These are phyloP conservation scores for Phengaris alcon DNA, from an alignment of 2,888 invertebrate genomes.

Conservation along the genomic window DNA sequence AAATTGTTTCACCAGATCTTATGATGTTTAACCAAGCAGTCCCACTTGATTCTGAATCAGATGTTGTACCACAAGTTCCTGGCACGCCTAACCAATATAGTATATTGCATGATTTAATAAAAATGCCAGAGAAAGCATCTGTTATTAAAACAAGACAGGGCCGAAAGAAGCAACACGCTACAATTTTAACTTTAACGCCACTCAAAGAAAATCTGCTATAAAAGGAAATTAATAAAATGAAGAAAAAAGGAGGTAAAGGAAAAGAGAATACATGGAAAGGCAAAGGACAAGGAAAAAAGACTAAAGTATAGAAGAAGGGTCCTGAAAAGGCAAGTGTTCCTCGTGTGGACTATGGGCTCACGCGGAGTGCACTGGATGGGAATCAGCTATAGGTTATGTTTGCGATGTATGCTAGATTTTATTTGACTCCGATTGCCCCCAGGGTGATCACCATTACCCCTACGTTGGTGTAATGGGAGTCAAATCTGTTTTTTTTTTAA, in stretches of 20 bases:
- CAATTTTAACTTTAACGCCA: too few relatives aligned
- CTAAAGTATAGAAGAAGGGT: too few relatives aligned
- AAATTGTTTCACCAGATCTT: too few relatives aligned
- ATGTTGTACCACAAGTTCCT: slow-evolving; percentile 35
- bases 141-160: slow-evolving; percentile 41
- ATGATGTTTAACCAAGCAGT: slow-evolving; percentile 41
- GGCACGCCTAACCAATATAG: slow-evolving; percentile 32
- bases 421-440: slow-evolving; percentile 42
- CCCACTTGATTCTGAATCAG: not conserved
- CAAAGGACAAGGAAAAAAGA: too few relatives aligned
- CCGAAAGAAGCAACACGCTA: too few relatives aligned
- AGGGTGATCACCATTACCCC: slow-evolving; percentile 42
- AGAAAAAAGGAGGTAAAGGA: too few relatives aligned
- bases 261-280: too few relatives aligned
- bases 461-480: slow-evolving; percentile 41
- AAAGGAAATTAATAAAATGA: too few relatives aligned
- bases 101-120: slow-evolving; percentile 40
- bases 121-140: slow-evolving; percentile 40
- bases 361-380: slow-evolving; percentile 41
- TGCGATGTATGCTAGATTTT: slow-evolving; percentile 41
- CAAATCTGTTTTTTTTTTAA: slow-evolving; percentile 41
- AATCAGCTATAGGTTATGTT: slow-evolving; percentile 39
- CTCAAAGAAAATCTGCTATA: too few relatives aligned
- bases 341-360: slow-evolving; percentile 38
- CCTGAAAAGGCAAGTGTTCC: slow-evolving; percentile 40